Evolutionary conservation across 2,888 invertebrate species (phyloP), one percentile per base, ranked within the genome.

Genomic region (Carabus problematicus): DNA sequence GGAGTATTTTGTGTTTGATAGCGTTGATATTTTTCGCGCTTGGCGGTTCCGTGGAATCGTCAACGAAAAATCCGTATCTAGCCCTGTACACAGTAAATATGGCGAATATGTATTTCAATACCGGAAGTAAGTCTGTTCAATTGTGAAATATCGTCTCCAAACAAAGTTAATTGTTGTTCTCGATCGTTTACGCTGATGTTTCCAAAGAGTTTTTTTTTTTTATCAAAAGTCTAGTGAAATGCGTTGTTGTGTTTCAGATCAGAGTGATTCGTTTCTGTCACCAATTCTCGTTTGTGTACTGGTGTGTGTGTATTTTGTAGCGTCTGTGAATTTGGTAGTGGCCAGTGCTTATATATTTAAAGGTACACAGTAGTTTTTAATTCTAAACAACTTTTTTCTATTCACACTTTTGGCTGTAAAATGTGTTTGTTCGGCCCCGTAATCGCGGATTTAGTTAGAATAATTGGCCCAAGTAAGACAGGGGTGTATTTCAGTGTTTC

Each of bases 21-120:
- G 60, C 16, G 8, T 1, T 60, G 18, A 45, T 43, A n/a, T 60
- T 19, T 16, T 60, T 18, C 19, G 43, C 47, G 2, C 8, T 8
- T 16, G 9, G 43, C 11, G 60, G 19, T 0, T 41, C 60, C 1
- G 43, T 12, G 9, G 29, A 45, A 6, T 29, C 8, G 47, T 40
- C 16, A 9, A 43, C 11, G 12, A 43, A 29, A 9, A 14, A 16
- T 9, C 9, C 47, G 18, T 19, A 29, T 6, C 29, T 60, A 60
- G 12, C 43, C 8, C 18, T 43, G 8, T 60, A 16, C 43, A 29
- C 43, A 19, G 14, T 18, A 8, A 43, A 41, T 18, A 18, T 60
- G 8, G 16, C 43, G 4, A 29, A 19, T 43, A 47, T 47, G 39
- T 60, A 60, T 60, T 60, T 60, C 43, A 60, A 60, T 29, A 47